Evolutionary conservation across 2,113 vertebrate species (phyloP).

Genomic region (Elanus axillaris): DNA sequence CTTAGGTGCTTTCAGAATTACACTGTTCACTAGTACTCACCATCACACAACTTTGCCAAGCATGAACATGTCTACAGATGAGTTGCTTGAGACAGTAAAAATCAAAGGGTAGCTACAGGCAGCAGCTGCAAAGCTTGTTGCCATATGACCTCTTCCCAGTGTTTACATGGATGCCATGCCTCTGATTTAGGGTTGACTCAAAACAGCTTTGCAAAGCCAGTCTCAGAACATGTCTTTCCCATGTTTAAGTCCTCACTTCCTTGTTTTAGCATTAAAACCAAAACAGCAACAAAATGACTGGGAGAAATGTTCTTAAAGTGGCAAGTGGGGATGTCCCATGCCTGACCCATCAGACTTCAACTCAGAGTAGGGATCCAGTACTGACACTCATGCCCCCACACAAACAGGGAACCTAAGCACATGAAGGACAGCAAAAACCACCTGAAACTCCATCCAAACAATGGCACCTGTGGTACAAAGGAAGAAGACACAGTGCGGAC

Average conservation of each 20-base stretch:
- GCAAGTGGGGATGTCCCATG: neutral
- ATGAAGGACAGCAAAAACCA: neutral
- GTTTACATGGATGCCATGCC: neutral
- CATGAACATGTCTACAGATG: neutral
- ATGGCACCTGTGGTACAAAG: neutral
- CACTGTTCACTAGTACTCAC: accelerated
- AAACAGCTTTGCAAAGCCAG: neutral
- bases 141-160: neutral
- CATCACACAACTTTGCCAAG: neutral
- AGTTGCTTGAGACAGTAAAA: neutral
- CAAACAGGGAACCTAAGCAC: neutral
- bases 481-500: neutral
- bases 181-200: neutral
- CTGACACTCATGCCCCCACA: neutral
- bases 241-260: neutral
- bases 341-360: neutral
- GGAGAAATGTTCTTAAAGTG: neutral
- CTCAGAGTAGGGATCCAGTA: neutral
- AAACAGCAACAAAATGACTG: neutral
- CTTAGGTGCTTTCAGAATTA: neutral
- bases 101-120: neutral
- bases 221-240: neutral
- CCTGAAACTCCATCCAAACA: neutral
- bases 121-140: neutral
- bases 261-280: neutral